Conservation (phyloP, 2,888 invertebrate species). For the Encarsia formosa region DNA sequence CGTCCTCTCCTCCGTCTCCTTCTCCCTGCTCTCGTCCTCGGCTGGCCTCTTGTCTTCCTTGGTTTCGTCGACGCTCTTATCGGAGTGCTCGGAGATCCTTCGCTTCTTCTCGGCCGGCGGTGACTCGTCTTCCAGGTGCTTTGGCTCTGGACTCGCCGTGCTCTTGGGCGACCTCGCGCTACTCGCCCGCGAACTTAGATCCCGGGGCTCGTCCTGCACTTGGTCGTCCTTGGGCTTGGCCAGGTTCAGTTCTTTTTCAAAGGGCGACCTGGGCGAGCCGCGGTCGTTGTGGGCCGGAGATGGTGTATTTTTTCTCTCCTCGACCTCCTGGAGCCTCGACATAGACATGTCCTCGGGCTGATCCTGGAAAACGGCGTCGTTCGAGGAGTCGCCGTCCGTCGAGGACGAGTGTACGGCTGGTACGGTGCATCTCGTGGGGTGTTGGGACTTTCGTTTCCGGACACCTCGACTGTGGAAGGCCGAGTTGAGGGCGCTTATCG, state of each 20-base stretch:
- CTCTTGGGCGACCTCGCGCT: conserved; percentile 28
- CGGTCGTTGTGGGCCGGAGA: conserved; percentile 37
- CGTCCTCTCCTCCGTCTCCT: conserved; percentile 7
- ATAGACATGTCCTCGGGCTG: conserved; percentile 51
- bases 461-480: conserved; percentile 43
- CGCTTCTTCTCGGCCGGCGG: conserved; percentile 11
- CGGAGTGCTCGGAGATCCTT: conserved; percentile 17
- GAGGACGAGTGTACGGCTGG: conserved; percentile 55
- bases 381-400: conserved; percentile 62
- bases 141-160: conserved; percentile 39
- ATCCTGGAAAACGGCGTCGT: conserved; percentile 54
- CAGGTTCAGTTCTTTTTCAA: conserved; percentile 37
- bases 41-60: conserved; percentile 26
- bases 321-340: conserved; percentile 46
- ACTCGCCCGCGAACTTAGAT: conserved; percentile 46
- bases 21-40: conserved; percentile 23
- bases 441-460: conserved; percentile 84
- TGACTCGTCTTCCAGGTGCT: conserved; percentile 27
- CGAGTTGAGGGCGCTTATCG: conserved; percentile 36
- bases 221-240: conserved; percentile 19
- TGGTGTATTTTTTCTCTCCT: conserved; percentile 38
- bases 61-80: conserved; percentile 5
- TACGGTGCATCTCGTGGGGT: conserved; percentile 77
- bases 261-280: conserved; percentile 32
- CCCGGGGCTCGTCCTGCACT: conserved; percentile 44